These are phyloP conservation scores for Chrysolina oricalcia DNA, from an alignment of 2,888 invertebrate species.

Conservation along the genomic window DNA sequence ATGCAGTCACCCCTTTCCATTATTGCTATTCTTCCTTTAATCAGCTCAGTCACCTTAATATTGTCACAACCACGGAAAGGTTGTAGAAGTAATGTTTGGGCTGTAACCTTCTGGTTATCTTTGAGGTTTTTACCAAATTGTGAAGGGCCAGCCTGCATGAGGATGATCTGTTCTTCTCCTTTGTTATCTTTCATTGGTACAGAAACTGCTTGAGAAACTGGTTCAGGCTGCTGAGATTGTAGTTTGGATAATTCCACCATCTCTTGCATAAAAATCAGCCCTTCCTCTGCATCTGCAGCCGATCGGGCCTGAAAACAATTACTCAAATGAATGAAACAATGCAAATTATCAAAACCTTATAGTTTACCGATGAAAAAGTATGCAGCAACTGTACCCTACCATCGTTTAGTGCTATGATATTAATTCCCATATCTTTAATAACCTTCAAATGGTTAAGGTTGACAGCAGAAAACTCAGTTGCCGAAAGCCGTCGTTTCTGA, in stretches of 20 bases:
- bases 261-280: constrained; percentile 96
- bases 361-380: constrained; percentile 87
- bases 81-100: constrained; percentile 77
- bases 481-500: constrained; percentile 77
- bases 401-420: constrained; percentile 89
- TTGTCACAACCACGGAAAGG: constrained; percentile 82
- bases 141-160: constrained; percentile 87
- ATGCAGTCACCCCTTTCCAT: constrained; percentile 94
- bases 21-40: constrained; percentile 86
- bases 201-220: constrained; percentile 73
- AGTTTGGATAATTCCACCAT: constrained; percentile 92
- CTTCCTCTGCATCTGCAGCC: constrained; percentile 91
- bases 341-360: not conserved
- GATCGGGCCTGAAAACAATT: constrained; percentile 82
- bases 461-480: constrained; percentile 81
- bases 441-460: constrained; percentile 92
- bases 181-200: constrained; percentile 69
- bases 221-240: constrained; percentile 76
- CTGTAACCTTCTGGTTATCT: constrained; percentile 78
- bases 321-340: constrained; percentile 27
- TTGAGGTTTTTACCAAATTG: constrained; percentile 89
- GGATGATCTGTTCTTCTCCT: constrained; percentile 62
- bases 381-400: constrained; percentile 95
- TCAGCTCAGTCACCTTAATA: constrained; percentile 75
- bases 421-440: constrained; percentile 95